A percentile compares a stretch with the other conserved stretches of the same genome.
Conservation (phyloP, 2,797 vertebrate species). For the Acanthornis magna region DNA sequence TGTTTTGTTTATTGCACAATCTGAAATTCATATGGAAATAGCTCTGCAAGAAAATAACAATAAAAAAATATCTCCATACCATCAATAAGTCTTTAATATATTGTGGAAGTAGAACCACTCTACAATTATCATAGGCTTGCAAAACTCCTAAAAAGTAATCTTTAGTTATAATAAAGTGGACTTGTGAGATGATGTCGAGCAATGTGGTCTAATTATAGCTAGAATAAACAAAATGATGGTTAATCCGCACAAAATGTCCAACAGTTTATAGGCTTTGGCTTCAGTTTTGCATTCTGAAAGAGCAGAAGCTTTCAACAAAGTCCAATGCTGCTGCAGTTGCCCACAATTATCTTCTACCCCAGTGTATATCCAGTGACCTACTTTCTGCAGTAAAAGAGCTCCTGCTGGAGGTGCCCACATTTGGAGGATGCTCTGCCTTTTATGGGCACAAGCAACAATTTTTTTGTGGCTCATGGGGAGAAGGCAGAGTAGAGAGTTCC, state of each 20-base stretch:
- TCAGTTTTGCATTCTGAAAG: slow-evolving; percentile 34
- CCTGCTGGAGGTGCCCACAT: background rate
- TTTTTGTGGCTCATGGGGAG: background rate
- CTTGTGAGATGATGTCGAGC: background rate
- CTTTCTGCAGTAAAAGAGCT: background rate
- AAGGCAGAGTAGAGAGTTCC: background rate
- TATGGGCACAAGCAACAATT: background rate
- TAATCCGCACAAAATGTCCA: background rate
- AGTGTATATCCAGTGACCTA: background rate
- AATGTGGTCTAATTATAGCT: slow-evolving; percentile 26
- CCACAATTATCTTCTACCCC: background rate
- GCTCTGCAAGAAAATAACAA: background rate
- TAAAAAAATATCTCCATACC: background rate
- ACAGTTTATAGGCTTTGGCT: slow-evolving; percentile 44
- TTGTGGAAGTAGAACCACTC: background rate
- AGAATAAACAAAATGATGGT: background rate
- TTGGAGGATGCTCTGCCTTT: background rate
- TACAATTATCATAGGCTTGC: background rate
- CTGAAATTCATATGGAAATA: background rate
- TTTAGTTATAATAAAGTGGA: background rate
- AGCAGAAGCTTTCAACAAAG: slow-evolving; percentile 13
- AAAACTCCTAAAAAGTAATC: slow-evolving; percentile 19
- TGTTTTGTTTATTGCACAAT: background rate
- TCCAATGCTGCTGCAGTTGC: background rate
- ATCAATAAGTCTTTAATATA: background rate